phyloP scores from a whole-genome alignment of 2,888 invertebrate species.

The Netelia inedita region DNA sequence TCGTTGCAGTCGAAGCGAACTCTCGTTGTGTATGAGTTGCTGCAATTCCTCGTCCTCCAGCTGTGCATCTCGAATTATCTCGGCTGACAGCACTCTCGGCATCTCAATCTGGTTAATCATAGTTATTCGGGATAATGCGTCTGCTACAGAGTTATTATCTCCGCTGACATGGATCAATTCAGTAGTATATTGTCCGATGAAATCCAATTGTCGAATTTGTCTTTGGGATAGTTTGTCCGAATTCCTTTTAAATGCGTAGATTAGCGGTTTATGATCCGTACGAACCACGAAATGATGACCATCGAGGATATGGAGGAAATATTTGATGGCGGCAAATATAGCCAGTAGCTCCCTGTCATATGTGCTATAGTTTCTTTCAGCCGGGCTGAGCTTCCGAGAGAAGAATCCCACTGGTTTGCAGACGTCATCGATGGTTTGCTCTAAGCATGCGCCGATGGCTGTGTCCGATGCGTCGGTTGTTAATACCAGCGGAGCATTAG shows the following conservation, averaged over 20 bases:
- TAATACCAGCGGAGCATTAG: too few species aligned
- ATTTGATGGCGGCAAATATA: background rate
- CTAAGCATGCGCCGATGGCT: too few species aligned
- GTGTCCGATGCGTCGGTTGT: too few species aligned
- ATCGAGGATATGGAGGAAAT: background rate
- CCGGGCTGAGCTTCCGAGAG: background rate
- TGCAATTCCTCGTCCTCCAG: too few species aligned
- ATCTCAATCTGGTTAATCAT: conserved; percentile 20
- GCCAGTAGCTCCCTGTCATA: background rate
- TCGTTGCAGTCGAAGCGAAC: too few species aligned
- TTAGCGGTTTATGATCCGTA: conserved; percentile 70
- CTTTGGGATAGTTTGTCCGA: conserved; percentile 56
- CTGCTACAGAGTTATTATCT: conserved; percentile 58
- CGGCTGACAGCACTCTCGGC: conserved; percentile 4
- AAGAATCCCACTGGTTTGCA: too few species aligned
- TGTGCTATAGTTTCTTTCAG: conserved; percentile 9
- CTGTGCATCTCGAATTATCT: background rate
- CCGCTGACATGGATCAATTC: conserved; percentile 48
- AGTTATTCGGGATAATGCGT: conserved; percentile 58
- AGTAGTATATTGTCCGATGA: conserved; percentile 60
- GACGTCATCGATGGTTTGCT: too few species aligned
- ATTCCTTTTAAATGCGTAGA: conserved; percentile 59
- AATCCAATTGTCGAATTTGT: conserved; percentile 65
- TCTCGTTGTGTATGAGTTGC: too few species aligned
- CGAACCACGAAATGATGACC: conserved; percentile 56